Base-by-base conservation (phyloP, 2,888 invertebrate genomes). In the Volucella zonaria region DNA sequence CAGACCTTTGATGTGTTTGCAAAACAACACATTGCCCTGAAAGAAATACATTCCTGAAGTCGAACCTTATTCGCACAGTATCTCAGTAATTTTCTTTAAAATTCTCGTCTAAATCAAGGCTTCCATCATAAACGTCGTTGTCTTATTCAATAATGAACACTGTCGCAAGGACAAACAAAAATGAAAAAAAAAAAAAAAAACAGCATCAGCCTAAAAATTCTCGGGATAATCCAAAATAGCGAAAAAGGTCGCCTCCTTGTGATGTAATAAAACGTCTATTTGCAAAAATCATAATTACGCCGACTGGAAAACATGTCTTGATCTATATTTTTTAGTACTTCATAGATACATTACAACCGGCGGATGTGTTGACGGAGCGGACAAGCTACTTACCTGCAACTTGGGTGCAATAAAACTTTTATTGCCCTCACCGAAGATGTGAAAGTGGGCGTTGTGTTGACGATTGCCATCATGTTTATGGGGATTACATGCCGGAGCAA, bases 371-470 rank as follows among this genome's bases (percentile, higher is more conserved):
- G 18, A 23, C 18, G 4, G 8, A 8, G 1, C 8, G n/a, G 40
- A 3, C 40, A 40, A 8, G n/a, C 47, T 40, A 14, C 31, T 18
- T 81, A 67, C 56, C 75, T 67, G 62, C 2, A 31, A 8, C 10
- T 8, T n/a, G 38, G 18, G 14, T 23, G 15, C 43, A 51, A 12
- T 83, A 79, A 79, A 75, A 45, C 1, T 0, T 70, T 81, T 75
- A 81, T 40, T 23, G 45, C 31, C 40, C 38, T 0, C 8, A 4
- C 10, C 58, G 64, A 68, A 40, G 68, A 42, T 79, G 42, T 75
- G 74, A 75, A 83, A 83, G 79, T 83, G 58, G 82, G 82, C 82
- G 82, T 83, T 83, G 74, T 83, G 79, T 83, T 83, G 82, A 79
- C 68, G 79, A 79, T 79, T 75, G 8, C 42, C 62, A 83, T 83